Evolutionary conservation across 1,140 invertebrate species (phyloP).

Genomic region (Drosophila tristis): DNA sequence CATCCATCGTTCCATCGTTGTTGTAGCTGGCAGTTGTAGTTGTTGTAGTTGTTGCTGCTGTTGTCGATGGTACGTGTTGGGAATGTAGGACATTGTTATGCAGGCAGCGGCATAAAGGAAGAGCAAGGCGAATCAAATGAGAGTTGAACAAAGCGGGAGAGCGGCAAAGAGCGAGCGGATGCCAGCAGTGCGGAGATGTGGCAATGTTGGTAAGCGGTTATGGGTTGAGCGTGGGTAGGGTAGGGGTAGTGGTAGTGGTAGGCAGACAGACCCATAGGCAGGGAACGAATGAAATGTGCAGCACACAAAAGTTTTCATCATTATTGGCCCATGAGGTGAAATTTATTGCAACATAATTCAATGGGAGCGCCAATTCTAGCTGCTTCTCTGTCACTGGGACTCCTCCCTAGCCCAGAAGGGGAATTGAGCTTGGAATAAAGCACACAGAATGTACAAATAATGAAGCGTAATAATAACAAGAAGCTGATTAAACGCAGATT

Average conservation of each 20-base stretch:
- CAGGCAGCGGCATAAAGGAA: slow-evolving; percentile 53
- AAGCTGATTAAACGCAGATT: no score
- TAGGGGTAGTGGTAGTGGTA: not conserved
- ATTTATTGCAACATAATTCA: slow-evolving; percentile 81
- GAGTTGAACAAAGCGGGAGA: slow-evolving; percentile 1
- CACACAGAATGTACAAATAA: no score
- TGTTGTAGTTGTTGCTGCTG: slow-evolving; percentile 29
- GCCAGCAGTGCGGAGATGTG: not conserved
- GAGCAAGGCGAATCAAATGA: slow-evolving; percentile 11
- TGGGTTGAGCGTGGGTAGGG: not conserved
- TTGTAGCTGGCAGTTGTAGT: slow-evolving; percentile 3
- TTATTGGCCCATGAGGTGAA: slow-evolving; percentile 81
- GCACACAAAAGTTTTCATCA: slow-evolving; percentile 80
- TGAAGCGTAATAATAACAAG: no score
- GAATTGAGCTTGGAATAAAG: no score
- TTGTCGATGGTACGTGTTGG: slow-evolving; percentile 71
- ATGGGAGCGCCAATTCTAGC: slow-evolving; percentile 30
- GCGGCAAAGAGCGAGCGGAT: not conserved
- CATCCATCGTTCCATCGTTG: slow-evolving; percentile 33
- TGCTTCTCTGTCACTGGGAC: not conserved
- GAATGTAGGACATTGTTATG: slow-evolving; percentile 78
- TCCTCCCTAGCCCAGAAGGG: not conserved
- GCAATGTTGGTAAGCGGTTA: not conserved
- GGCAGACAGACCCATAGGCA: slow-evolving; percentile 41
- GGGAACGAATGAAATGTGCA: slow-evolving; percentile 62